Conservation (phyloP, 2,113 vertebrate species). For the Cisticola juncidis region DNA sequence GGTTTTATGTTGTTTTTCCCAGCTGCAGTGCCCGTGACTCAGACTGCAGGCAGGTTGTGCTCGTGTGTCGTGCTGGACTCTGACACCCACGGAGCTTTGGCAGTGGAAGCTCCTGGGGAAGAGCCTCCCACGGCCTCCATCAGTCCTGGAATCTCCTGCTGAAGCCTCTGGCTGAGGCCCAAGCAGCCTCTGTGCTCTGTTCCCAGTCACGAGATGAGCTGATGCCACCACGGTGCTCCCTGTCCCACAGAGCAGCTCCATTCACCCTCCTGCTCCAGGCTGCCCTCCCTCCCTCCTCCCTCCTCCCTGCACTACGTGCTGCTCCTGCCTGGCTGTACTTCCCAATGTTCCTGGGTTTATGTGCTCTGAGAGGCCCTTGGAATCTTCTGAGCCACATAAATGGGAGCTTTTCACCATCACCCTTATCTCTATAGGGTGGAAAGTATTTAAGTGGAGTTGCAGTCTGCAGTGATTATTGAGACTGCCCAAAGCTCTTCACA, state of each 20-base stretch:
- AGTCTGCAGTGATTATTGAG: neutral
- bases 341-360: neutral
- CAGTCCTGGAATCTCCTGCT: neutral
- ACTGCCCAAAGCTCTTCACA: neutral
- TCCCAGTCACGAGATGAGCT: neutral
- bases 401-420: neutral
- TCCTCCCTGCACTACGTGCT: slow-evolving; percentile 2
- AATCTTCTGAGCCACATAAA: neutral
- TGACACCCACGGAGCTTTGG: neutral
- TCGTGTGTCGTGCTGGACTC: neutral
- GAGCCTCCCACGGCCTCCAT: neutral
- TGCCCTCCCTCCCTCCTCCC: neutral
- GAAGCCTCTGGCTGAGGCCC: neutral
- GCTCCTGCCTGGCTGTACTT: neutral
- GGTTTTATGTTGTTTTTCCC: accelerated
- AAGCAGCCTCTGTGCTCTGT: neutral
- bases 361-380: neutral
- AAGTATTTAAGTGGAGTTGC: neutral
- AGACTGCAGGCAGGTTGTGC: neutral
- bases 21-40: neutral
- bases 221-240: neutral
- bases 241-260: neutral
- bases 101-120: neutral
- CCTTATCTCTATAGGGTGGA: neutral
- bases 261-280: neutral